Conservation (phyloP, 2,888 invertebrate genomes). For the Amorpha juglandis region DNA sequence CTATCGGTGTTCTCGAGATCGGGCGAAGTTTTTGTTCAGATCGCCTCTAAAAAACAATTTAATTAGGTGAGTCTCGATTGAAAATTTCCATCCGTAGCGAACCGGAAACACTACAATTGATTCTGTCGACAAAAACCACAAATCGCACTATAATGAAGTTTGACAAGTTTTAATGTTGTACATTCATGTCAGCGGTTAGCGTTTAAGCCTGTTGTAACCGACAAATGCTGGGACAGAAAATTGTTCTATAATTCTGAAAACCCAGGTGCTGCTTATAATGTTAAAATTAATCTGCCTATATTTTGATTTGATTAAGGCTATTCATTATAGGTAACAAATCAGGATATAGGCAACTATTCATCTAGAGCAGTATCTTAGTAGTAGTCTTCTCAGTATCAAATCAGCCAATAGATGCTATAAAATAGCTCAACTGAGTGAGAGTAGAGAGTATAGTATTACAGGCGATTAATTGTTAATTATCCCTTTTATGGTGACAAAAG, state of each 20-base stretch:
- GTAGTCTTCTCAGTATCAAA: no score
- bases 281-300: no score
- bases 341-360: no score
- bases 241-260: background rate
- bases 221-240: background rate
- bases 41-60: constrained; percentile 67
- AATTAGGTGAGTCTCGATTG: constrained; percentile 59
- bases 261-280: background rate
- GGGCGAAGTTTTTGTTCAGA: constrained; percentile 71
- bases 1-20: constrained; percentile 65
- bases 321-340: no score
- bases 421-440: no score
- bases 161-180: constrained; percentile 18
- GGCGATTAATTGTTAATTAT: no score
- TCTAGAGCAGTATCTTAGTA: no score
- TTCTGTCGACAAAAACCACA: constrained; percentile 23
- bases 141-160: constrained; percentile 31
- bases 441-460: no score
- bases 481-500: no score
- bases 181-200: background rate
- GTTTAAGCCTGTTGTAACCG: background rate
- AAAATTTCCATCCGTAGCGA: constrained; percentile 47
- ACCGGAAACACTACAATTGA: constrained; percentile 15
- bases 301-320: no score
- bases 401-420: no score